These are phyloP conservation scores for Bothrops alternatus DNA, from an alignment of 2,797 vertebrate species.

Conservation along the genomic window DNA sequence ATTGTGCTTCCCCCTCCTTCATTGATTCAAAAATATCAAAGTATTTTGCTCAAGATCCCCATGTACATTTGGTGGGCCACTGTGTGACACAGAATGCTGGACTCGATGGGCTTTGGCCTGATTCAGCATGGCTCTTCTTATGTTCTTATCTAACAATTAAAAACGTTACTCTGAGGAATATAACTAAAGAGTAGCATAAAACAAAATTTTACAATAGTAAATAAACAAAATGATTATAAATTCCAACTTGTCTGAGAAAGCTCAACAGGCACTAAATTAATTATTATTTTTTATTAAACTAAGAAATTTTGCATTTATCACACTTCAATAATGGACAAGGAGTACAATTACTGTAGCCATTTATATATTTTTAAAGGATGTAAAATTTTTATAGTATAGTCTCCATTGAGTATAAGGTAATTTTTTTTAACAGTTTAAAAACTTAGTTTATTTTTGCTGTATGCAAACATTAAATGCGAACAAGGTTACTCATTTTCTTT, in stretches of 20 bases:
- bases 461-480: neutral
- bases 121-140: too few species aligned
- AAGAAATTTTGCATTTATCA: conserved; percentile 50
- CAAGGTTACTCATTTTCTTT: neutral
- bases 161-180: conserved; percentile 35
- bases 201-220: neutral
- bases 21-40: too few species aligned
- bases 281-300: conserved; percentile 68
- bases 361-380: neutral
- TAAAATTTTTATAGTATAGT: too few species aligned
- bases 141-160: neutral
- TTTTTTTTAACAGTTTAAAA: rapidly evolving
- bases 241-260: conserved; percentile 60
- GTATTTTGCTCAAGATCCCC: too few species aligned
- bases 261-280: conserved; percentile 68
- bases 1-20: neutral
- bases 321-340: conserved; percentile 1
- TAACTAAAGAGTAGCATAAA: neutral
- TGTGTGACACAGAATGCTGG: too few species aligned
- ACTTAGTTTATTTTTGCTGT: rapidly evolving
- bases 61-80: too few species aligned
- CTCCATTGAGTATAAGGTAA: too few species aligned
- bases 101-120: too few species aligned
- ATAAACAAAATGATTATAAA: conserved; percentile 19
- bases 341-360: neutral